Conservation (phyloP, 2,113 vertebrate species). For the Sialia sialis region DNA sequence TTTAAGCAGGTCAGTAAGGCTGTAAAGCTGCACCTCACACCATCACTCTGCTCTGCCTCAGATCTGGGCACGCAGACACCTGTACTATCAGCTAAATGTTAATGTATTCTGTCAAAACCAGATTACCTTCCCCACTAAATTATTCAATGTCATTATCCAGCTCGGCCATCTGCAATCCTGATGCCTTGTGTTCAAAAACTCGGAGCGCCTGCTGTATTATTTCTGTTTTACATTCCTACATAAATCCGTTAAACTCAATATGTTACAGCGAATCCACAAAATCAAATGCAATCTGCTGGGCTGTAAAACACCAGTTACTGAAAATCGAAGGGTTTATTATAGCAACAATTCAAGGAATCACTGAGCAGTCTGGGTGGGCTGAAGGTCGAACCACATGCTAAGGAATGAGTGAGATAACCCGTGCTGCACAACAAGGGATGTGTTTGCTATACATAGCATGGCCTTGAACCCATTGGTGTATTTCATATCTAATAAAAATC, state of each 20-base stretch:
- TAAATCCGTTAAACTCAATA: slow-evolving; percentile 78
- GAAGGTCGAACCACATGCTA: slow-evolving; percentile 27
- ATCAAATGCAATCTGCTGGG: slow-evolving; percentile 78
- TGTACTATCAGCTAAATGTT: slow-evolving; percentile 68
- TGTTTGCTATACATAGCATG: background rate
- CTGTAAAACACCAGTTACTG: slow-evolving; percentile 73
- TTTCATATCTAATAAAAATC: slow-evolving; percentile 72
- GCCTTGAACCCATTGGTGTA: slow-evolving; percentile 61
- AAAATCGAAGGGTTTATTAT: slow-evolving; percentile 74
- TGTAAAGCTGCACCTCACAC: background rate
- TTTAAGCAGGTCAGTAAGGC: background rate
- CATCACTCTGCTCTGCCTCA: background rate
- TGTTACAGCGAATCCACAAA: slow-evolving; percentile 73
- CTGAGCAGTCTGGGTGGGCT: slow-evolving; percentile 51
- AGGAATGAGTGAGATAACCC: slow-evolving; percentile 16
- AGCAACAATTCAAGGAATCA: slow-evolving; percentile 62
- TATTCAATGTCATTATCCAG: slow-evolving; percentile 69
- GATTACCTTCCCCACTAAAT: slow-evolving; percentile 72
- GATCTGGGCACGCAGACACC: slow-evolving; percentile 38
- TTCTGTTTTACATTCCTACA: slow-evolving; percentile 76
- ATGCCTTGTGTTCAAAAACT: slow-evolving; percentile 67
- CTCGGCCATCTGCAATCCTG: slow-evolving; percentile 73
- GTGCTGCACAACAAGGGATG: slow-evolving; percentile 29
- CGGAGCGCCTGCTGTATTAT: slow-evolving; percentile 68
- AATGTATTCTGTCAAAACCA: slow-evolving; percentile 73